Evolutionary conservation across 2,113 vertebrate species (phyloP).

Genomic region (Rhinopomastus cyanomelas): DNA sequence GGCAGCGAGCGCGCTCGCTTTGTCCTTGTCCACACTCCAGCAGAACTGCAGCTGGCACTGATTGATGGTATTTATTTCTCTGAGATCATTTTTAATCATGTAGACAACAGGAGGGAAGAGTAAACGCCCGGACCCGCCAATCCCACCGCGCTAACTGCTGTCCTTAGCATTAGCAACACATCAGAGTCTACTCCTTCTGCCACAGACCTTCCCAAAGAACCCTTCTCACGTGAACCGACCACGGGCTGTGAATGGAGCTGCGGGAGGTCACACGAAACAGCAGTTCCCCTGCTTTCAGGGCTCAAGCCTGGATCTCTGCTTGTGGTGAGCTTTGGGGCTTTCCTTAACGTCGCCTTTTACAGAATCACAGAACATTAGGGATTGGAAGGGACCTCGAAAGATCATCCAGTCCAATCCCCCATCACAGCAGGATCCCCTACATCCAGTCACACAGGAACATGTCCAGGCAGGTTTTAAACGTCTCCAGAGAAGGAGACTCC

Average conservation of each 20-base stretch:
- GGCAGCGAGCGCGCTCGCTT: background rate
- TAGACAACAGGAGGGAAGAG: slow-evolving; percentile 32
- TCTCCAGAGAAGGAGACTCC: no score
- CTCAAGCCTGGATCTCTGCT: background rate
- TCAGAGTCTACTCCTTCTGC: background rate
- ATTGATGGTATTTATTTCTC: slow-evolving; percentile 55
- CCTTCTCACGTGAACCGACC: background rate
- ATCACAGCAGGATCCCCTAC: no score
- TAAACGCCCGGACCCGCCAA: background rate
- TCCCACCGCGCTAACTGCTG: background rate
- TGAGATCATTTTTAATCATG: slow-evolving; percentile 56
- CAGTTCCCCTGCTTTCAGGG: background rate
- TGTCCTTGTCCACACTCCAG: slow-evolving; percentile 41
- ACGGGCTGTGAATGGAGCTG: fast-evolving
- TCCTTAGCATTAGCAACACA: background rate
- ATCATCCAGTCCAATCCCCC: no score
- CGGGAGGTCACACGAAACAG: background rate
- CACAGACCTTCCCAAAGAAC: background rate
- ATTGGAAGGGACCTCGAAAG: no score
- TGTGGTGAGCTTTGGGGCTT: background rate
- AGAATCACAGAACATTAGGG: no score
- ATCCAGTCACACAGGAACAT: no score
- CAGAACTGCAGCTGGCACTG: slow-evolving; percentile 56
- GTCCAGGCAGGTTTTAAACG: no score
- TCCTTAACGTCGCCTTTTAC: background rate